Percentiles rank a stretch among this genome's conserved stretches.
Conservation (phyloP, 2,888 invertebrate species). For the Proisotoma minuta region DNA sequence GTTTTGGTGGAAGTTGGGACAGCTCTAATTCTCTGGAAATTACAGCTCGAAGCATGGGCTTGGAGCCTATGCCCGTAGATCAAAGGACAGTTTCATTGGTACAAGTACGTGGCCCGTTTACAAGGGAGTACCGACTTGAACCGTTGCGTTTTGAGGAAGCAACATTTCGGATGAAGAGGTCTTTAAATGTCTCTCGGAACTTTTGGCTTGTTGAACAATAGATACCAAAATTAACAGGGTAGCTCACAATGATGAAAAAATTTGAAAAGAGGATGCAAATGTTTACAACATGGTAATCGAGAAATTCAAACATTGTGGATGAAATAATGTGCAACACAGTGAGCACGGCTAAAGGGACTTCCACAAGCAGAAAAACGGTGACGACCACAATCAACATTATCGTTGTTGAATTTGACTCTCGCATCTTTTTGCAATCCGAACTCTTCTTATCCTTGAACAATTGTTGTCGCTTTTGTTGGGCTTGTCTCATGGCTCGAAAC, state of each 20-base stretch:
- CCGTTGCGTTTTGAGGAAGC: conserved; percentile 53
- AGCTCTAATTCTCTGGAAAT: neutral
- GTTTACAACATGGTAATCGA: conserved; percentile 66
- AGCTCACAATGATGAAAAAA: conserved; percentile 84
- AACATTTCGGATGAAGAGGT: conserved; percentile 60
- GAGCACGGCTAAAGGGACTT: conserved; percentile 77
- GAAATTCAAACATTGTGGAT: conserved; percentile 58
- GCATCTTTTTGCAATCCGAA: conserved; percentile 70
- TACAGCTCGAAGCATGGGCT: conserved; percentile 13
- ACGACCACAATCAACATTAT: conserved; percentile 83
- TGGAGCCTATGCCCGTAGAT: no score
- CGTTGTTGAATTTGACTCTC: conserved; percentile 79
- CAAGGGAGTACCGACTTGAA: conserved; percentile 72
- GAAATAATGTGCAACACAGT: conserved; percentile 77
- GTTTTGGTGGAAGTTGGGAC: no score
- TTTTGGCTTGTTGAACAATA: conserved; percentile 71
- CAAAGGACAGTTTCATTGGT: conserved; percentile 79
- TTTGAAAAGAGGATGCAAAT: conserved; percentile 76
- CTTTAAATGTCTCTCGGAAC: conserved; percentile 89
- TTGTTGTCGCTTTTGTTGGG: conserved; percentile 71
- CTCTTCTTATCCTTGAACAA: conserved; percentile 67
- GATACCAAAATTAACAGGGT: conserved; percentile 83
- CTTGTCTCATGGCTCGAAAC: conserved; percentile 77
- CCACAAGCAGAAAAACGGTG: conserved; percentile 74
- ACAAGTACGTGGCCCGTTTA: conserved; percentile 71